Conservation (phyloP, 2,797 vertebrate species). For the Carduelis carduelis region DNA sequence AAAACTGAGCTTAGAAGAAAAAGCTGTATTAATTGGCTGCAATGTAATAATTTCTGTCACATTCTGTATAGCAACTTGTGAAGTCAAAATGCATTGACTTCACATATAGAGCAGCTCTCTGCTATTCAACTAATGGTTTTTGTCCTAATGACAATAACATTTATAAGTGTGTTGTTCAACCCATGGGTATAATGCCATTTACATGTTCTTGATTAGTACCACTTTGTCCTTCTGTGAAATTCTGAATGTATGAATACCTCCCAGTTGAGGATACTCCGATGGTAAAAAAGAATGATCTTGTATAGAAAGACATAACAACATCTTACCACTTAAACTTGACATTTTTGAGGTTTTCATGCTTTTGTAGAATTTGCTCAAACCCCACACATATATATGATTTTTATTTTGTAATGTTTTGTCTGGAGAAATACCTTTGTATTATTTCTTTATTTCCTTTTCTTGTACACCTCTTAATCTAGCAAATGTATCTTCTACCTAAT, state of each 20-base stretch:
- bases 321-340: neutral
- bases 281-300: neutral
- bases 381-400: neutral
- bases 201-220: neutral
- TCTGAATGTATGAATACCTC: neutral
- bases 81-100: constrained; percentile 38
- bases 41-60: constrained; percentile 58
- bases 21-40: constrained; percentile 51
- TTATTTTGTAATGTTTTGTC: neutral
- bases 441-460: neutral
- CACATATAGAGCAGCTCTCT: neutral
- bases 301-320: neutral
- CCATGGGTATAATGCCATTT: neutral
- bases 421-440: neutral
- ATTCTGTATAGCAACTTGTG: constrained; percentile 16
- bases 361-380: neutral
- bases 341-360: neutral
- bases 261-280: neutral
- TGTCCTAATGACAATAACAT: neutral
- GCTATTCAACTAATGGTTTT: neutral
- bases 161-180: neutral
- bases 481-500: neutral
- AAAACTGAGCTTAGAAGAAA: constrained; percentile 50
- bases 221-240: neutral
- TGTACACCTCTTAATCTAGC: neutral